These are phyloP conservation scores for Pangasianodon hypophthalmus DNA, from an alignment of 2,113 vertebrate species.

Conservation along the genomic window DNA sequence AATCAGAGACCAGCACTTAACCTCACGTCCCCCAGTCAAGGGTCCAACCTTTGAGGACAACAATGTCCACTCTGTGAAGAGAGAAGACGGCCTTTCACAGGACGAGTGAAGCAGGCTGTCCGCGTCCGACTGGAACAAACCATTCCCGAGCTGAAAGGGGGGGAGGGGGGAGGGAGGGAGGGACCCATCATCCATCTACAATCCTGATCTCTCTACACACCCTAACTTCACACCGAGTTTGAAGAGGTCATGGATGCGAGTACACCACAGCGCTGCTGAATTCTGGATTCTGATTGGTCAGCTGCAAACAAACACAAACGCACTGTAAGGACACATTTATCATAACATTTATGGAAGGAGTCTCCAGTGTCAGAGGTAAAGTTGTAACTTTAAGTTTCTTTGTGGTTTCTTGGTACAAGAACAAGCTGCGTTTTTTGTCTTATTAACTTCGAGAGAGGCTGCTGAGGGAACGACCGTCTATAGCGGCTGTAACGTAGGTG, in stretches of 20 bases:
- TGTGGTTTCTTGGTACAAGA: not conserved
- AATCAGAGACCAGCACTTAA: conserved; percentile 22
- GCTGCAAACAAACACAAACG: not conserved
- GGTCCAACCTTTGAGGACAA: conserved; percentile 21
- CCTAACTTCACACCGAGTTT: not conserved
- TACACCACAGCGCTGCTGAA: not conserved
- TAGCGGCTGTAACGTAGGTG: too few species aligned
- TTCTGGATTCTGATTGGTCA: not conserved
- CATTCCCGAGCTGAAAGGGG: fast-evolving
- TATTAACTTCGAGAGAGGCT: not conserved
- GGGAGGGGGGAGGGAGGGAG: too few species aligned
- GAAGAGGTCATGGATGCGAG: not conserved
- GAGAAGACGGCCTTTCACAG: not conserved
- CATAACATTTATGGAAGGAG: not conserved
- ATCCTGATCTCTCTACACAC: not conserved
- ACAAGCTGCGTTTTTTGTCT: not conserved
- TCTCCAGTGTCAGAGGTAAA: not conserved
- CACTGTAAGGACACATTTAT: not conserved
- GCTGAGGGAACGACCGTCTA: too few species aligned
- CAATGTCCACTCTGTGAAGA: conserved; percentile 3
- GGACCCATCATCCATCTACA: not conserved
- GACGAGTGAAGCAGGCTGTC: conserved; percentile 1
- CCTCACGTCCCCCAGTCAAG: conserved; percentile 25
- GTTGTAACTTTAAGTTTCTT: too few species aligned
- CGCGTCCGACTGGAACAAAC: not conserved